A percentile compares a stretch with the other conserved stretches of the same genome.
phyloP scores from a whole-genome alignment of 2,888 invertebrate genomes.

The Clepsis dumicolana region DNA sequence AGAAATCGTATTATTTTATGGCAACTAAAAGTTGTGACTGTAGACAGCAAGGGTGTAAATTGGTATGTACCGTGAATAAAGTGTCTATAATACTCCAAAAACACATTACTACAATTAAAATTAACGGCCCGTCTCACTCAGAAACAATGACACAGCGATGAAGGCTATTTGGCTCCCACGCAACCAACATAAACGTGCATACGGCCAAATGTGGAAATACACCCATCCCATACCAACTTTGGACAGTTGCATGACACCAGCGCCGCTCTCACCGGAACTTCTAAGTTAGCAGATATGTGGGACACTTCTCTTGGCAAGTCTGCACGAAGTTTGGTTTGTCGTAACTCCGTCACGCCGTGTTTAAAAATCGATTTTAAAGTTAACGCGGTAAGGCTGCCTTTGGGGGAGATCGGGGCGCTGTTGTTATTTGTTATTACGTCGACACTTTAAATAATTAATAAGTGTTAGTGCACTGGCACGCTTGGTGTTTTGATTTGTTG shows the following conservation, averaged over 20 bases:
- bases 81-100: no score
- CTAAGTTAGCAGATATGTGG: conserved; percentile 37
- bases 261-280: conserved; percentile 27
- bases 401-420: conserved; percentile 1
- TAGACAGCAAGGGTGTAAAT: no score
- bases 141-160: conserved; percentile 32
- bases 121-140: background rate
- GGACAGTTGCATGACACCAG: conserved; percentile 38
- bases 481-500: background rate
- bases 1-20: no score
- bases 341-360: background rate
- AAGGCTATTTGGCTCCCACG: conserved; percentile 34
- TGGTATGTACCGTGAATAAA: no score
- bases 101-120: conserved; percentile 10
- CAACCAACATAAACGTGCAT: conserved; percentile 19
- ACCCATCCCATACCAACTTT: conserved; percentile 32
- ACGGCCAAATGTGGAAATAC: conserved; percentile 32
- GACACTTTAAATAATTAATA: conserved; percentile 35
- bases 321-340: background rate
- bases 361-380: conserved; percentile 8
- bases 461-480: conserved; percentile 16
- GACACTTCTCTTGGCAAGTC: conserved; percentile 37
- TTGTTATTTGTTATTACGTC: conserved; percentile 10
- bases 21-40: no score
- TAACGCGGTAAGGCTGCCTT: background rate